Conservation (phyloP, 2,888 invertebrate species). For the Heteromurus nitidus region DNA sequence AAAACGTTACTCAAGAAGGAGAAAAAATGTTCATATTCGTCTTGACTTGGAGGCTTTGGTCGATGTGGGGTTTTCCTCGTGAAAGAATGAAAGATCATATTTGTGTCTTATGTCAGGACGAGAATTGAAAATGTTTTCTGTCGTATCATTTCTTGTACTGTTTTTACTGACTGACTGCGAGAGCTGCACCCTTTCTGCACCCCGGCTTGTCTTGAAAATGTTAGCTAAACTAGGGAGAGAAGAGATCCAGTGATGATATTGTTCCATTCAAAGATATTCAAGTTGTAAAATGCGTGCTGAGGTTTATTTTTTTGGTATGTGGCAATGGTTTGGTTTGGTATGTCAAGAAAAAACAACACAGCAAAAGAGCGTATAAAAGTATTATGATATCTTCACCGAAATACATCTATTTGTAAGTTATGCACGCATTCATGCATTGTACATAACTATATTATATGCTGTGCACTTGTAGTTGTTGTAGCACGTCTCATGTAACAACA, state of each 20-base stretch:
- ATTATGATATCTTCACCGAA: too few relatives aligned
- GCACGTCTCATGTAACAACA: background rate
- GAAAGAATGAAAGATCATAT: constrained; percentile 5
- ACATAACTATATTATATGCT: constrained; percentile 2
- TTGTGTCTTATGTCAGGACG: constrained; percentile 34
- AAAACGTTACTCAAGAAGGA: too few relatives aligned
- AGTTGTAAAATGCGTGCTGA: background rate
- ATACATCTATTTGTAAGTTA: too few relatives aligned
- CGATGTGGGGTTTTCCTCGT: too few relatives aligned
- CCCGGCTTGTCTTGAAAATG: background rate
- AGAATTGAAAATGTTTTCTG: background rate
- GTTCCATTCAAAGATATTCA: background rate
- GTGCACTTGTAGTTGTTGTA: background rate
- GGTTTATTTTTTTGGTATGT: background rate
- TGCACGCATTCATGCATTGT: background rate
- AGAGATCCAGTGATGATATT: too few relatives aligned
- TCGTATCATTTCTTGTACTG: background rate
- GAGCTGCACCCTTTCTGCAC: constrained; percentile 14
- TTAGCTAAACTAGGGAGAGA: background rate
- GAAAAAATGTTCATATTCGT: too few relatives aligned
- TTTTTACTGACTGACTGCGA: too few relatives aligned
- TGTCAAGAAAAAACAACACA: too few relatives aligned
- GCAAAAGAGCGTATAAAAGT: too few relatives aligned
- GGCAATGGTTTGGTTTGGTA: background rate
- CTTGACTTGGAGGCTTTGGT: too few relatives aligned